Conservation (phyloP, 2,888 invertebrate genomes). For the Phoenoteleia sp. region DNA sequence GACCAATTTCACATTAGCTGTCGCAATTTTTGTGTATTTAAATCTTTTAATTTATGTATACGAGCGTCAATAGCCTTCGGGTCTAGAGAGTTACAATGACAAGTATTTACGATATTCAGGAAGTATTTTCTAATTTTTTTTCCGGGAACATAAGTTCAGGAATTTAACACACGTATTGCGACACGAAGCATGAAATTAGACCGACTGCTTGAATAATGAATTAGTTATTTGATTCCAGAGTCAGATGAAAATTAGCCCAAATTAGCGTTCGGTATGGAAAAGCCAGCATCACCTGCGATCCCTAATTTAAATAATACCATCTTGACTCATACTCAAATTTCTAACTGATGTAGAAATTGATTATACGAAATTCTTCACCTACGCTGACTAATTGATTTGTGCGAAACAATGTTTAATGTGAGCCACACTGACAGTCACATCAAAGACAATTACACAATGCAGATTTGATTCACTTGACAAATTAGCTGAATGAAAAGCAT, state of each 20-base stretch:
- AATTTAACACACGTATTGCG: conserved; percentile 8
- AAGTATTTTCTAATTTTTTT: conserved; percentile 58
- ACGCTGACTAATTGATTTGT: too few species aligned
- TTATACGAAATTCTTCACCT: too few species aligned
- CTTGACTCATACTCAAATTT: neutral
- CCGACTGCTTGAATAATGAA: neutral
- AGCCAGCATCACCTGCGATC: neutral
- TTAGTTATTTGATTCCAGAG: neutral
- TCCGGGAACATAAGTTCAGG: neutral
- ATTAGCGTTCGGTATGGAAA: neutral
- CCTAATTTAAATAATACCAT: neutral
- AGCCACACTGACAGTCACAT: too few species aligned
- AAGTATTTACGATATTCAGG: conserved; percentile 51
- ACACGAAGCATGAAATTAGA: neutral
- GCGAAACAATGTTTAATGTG: too few species aligned
- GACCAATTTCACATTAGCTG: conserved; percentile 44
- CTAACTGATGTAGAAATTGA: too few species aligned
- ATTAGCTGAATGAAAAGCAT: conserved; percentile 4
- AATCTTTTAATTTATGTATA: conserved; percentile 54
- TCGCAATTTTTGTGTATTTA: conserved; percentile 49
- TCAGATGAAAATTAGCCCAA: neutral
- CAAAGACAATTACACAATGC: conserved; percentile 3
- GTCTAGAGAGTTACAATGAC: conserved; percentile 45
- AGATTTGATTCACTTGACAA: conserved; percentile 20
- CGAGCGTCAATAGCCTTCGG: conserved; percentile 36